Base-by-base conservation (phyloP, 2,888 invertebrate species). In the Andrena dorsata region DNA sequence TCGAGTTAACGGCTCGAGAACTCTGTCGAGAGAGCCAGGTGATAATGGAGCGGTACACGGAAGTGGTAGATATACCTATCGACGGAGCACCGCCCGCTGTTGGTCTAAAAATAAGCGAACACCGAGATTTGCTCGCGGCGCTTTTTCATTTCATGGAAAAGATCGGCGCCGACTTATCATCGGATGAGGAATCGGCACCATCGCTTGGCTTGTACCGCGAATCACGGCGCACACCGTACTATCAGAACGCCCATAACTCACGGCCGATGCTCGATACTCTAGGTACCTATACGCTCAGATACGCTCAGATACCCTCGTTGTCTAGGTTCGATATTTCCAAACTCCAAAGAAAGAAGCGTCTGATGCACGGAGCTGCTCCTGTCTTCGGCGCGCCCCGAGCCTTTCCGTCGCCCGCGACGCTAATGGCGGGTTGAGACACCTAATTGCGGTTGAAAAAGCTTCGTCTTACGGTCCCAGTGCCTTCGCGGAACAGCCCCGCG, bases 371-470 rank as follows among this genome's bases (percentile, higher is more conserved):
- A 28, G 35, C 20, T 32, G 16, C n/a, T 58, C 69, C 69, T n/a
- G 20, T 61, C 10, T 60, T 68, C 10, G 13, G 10, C 23, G 23
- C 2, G n/a, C 7, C 10, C 2, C 10, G 61, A 75, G n/a, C 66
- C 61, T 53, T 66, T 49, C 58, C 30, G 35, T 32, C 51, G 23
- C 30, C 28, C 3, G 56, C 63, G 41, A 28, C 13, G 10, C 4
- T 23, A n/a, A n/a, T 13, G 10, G 47, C 7, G 28, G 28, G 2
- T 13, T 6, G 6, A 23, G 10, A 23, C 8, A 20, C 8, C 30
- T 69, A 76, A 79, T 76, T 41, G 63, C 68, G 13, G 53, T 68
- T 78, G 56, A 76, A 76, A 76, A 60, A 41, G 13, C 13, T 58
- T 32, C 30, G 30, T 8, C 8, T 32, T 32, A 32, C 7, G 8